These are phyloP conservation scores for Telenomus remus DNA, from an alignment of 1,140 invertebrate species.

Conservation along the genomic window DNA sequence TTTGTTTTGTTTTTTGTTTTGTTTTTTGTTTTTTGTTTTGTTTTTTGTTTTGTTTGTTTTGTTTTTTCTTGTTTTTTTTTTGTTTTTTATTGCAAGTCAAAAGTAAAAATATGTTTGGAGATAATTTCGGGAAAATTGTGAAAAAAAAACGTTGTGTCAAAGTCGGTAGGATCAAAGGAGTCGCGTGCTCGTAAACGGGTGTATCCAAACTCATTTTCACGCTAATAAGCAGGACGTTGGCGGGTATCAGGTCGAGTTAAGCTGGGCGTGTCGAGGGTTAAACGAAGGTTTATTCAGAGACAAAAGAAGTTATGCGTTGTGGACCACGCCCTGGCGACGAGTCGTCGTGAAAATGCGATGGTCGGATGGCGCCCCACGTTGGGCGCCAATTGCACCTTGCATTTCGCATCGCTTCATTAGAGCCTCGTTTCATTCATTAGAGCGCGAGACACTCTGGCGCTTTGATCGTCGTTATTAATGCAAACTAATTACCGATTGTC, in stretches of 20 bases:
- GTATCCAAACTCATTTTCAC: conserved; percentile 42
- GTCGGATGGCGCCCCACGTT: conserved; percentile 35
- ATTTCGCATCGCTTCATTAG: conserved; percentile 39
- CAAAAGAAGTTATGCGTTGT: conserved; percentile 43
- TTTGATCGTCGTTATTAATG: conserved; percentile 50
- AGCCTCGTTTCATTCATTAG: conserved; percentile 25
- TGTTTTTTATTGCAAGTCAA: no score
- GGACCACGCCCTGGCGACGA: conserved; percentile 63
- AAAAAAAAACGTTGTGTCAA: no score
- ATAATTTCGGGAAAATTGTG: no score
- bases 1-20: no score
- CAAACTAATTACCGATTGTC: conserved; percentile 32
- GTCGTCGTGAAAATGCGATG: conserved; percentile 60
- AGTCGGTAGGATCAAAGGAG: background rate
- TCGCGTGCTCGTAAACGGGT: conserved; percentile 32
- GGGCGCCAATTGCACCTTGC: conserved; percentile 15
- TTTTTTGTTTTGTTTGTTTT: no score
- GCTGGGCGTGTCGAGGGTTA: conserved; percentile 23
- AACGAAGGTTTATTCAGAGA: conserved; percentile 16
- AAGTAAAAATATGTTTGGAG: no score
- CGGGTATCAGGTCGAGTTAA: conserved; percentile 15
- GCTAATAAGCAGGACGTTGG: conserved; percentile 40
- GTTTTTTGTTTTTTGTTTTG: no score
- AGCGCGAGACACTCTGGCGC: conserved; percentile 9
- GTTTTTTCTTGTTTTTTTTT: no score